Evolutionary conservation across 2,888 invertebrate species (phyloP).

Genomic region (Xanthorhoe designata): DNA sequence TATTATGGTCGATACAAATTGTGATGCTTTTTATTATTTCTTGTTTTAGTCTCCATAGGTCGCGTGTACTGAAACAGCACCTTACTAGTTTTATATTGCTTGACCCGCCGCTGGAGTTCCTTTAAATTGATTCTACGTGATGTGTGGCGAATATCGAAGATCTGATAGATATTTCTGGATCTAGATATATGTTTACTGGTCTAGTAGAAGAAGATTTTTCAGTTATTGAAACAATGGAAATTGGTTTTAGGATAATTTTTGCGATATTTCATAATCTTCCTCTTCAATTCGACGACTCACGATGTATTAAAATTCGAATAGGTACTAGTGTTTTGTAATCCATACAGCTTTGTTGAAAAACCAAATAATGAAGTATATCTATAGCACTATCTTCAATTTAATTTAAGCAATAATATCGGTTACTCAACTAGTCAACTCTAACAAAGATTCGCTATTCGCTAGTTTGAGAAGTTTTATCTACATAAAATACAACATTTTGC

Average conservation of each 20-base stretch:
- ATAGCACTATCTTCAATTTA: too few relatives aligned
- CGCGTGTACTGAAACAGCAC: conserved; percentile 50
- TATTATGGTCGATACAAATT: neutral
- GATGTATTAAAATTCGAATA: too few relatives aligned
- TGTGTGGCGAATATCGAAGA: conserved; percentile 61
- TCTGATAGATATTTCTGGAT: conserved; percentile 26
- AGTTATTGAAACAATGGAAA: conserved; percentile 2
- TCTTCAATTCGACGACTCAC: too few relatives aligned
- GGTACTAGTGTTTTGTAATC: too few relatives aligned
- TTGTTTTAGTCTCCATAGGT: neutral
- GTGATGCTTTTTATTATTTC: neutral
- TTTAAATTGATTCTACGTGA: conserved; percentile 80
- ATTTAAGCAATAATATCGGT: too few relatives aligned
- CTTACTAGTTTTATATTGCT: conserved; percentile 68
- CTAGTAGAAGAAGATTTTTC: conserved; percentile 3
- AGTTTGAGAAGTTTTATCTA: too few relatives aligned
- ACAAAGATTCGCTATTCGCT: too few relatives aligned
- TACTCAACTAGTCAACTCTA: too few relatives aligned
- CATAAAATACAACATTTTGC: too few relatives aligned
- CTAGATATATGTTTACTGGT: conserved; percentile 13
- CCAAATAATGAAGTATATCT: too few relatives aligned
- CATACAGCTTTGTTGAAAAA: too few relatives aligned
- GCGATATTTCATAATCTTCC: neutral
- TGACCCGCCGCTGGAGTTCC: conserved; percentile 78
- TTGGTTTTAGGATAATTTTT: neutral